Evolutionary conservation across 1,140 invertebrate species (phyloP), one percentile per base, ranked within the genome.

Genomic region (Brachionus rotundiformis): DNA sequence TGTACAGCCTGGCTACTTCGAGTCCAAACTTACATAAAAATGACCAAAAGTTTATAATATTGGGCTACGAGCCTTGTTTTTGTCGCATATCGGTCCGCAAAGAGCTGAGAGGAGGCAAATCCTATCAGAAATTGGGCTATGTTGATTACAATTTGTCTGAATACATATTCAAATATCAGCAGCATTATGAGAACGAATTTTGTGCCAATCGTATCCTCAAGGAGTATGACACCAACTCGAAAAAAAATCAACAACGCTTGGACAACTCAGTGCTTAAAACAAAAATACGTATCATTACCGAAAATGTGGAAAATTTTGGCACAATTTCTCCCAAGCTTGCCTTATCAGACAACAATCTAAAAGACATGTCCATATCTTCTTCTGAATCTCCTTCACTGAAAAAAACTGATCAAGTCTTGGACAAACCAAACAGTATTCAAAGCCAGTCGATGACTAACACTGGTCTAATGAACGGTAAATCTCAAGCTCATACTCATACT

Each of bases 61-160:
- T 94, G 54, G 92, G 97, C 73, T 90, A 98, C 71, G 95, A 98
- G 88, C 93, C 94, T 77, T 95, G 94, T 87, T 90, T 93, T 82
- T 91, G 95, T 85, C 90, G 95, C 85, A 92, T 98, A 86, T 98
- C 95, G 41, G 93, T 98, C 82, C 91, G 96, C 86, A 96, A 95
- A 92, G 93, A 94, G 88, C 85, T 91, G 61, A 92, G 93, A 86
- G 94, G 95, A 83, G 95, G 95, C 71, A 91, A 93, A 84, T 94
- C 94, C 84, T 96, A 94, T 90, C 92, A 96, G 88, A 98, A 98
- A 89, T 90, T 98, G 82, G 96, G 96, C 39, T 98, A 96, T 90
- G 95, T 93, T 83, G 96, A 98, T 89, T 89, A 98, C 82, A 97
- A 98, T 90, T 90, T 98, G 84, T 93, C 95, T 33, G 95, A 98